Evolutionary conservation across 2,113 vertebrate species (phyloP), one percentile per base, ranked within the genome.

Genomic region (Morone saxatilis): DNA sequence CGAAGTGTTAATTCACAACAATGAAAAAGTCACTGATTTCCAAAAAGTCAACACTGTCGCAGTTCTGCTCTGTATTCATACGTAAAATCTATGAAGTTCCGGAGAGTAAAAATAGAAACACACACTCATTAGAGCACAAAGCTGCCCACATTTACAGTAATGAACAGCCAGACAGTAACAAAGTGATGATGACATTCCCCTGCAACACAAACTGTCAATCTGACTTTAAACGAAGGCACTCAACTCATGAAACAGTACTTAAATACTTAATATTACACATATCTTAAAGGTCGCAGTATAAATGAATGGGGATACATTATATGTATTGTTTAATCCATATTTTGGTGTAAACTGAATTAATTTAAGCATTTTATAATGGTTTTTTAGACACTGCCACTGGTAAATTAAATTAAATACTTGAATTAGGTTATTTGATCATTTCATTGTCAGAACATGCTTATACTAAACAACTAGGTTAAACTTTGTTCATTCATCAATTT

Each of bases 1-100:
- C 65, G 4, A 57, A 62, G 36, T 41, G 86, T 86, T 85, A 86
- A 86, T 63, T 59, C 75, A 70, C 74, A 87, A 81, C 84, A 79
- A 62, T 71, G 59, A 83, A 51, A 71, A 14, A 77, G 92, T 86
- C 78, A 91, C 91, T 88, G 59, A 92, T 94, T 91, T 85, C 75
- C 43, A 47, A 51, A 80, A 69, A 50, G 84, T 77, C 47, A 87
- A 85, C 85, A 71, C 2, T 4, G 60, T 1, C 19, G n/a, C 54
- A 25, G 40, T 54, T 73, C 59, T 7, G 6, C 47, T 73, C 20
- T 13, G 63, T 68, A 62, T 61, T 54, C 68, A 13, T 47, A 9
- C 9, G 8, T 56, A 62, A 53, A 57, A 72, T 56, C 41, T 67
- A 7, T 50, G 43, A 68, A 75, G 69, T 19, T 25, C 47, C 1